phyloP scores from a whole-genome alignment of 1,140 invertebrate genomes.

The Papilio aristodemus region DNA sequence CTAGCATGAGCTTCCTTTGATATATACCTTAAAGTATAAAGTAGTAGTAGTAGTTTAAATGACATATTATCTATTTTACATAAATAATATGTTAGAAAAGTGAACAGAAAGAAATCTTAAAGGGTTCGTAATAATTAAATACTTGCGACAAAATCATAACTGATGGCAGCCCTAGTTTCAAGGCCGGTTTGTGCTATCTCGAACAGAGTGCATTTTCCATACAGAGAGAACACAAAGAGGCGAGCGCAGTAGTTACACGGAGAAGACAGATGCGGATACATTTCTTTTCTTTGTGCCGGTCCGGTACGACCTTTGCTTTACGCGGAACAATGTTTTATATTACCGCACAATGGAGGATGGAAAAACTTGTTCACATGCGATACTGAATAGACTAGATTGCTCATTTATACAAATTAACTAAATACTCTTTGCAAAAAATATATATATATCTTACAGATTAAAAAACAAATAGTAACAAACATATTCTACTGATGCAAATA shows the following conservation, averaged over 20 bases:
- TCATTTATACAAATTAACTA: background rate
- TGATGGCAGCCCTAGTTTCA: conserved; percentile 14
- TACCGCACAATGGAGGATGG: background rate
- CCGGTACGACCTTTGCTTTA: conserved; percentile 17
- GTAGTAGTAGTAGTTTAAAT: too few relatives aligned
- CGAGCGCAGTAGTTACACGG: background rate
- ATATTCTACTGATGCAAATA: too few relatives aligned
- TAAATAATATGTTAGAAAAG: too few relatives aligned
- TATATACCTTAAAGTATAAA: too few relatives aligned
- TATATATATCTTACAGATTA: too few relatives aligned
- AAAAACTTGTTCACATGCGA: background rate
- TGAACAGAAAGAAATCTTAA: too few relatives aligned
- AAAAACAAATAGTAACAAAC: too few relatives aligned
- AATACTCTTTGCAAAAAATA: too few relatives aligned
- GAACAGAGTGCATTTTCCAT: conserved; percentile 32
- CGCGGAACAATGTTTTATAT: background rate
- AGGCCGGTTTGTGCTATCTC: conserved; percentile 25
- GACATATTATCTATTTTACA: too few relatives aligned
- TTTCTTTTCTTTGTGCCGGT: background rate
- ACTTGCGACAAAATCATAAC: background rate
- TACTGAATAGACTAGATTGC: background rate
- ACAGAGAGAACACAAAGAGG: conserved; percentile 22
- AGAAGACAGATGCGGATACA: conserved; percentile 20
- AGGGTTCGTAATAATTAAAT: background rate
- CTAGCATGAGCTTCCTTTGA: too few relatives aligned